A percentile compares a stretch with the other conserved stretches of the same genome.
Evolutionary conservation across 30 jellyfish, hydroid and myxozoan genomes (phyloP).

Genomic region (Cassiopea andromeda): DNA sequence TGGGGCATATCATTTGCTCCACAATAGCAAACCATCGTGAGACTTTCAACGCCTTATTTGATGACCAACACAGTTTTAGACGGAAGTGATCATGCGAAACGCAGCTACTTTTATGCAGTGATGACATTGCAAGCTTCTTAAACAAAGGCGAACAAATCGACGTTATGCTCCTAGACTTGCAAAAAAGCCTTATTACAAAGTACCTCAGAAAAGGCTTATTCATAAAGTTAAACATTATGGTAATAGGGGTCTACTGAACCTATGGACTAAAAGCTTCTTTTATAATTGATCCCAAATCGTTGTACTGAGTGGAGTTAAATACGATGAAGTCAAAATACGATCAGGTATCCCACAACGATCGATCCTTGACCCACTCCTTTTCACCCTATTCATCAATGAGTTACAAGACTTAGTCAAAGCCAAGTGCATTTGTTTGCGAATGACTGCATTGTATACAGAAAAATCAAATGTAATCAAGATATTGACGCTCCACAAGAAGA

Average conservation of each 20-base stretch:
- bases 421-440: slow-evolving; percentile 29
- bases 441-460: slow-evolving; percentile 33
- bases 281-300: slow-evolving; percentile 24
- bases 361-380: slow-evolving; percentile 46
- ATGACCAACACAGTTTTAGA: slow-evolving; percentile 41
- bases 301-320: slow-evolving; percentile 10
- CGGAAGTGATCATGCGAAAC: slow-evolving; percentile 14
- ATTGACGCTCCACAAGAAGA: slow-evolving; percentile 6
- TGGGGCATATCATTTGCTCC: slow-evolving; percentile 26
- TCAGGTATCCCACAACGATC: slow-evolving; percentile 53
- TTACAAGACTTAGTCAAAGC: slow-evolving; percentile 20
- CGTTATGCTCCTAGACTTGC: slow-evolving; percentile 26
- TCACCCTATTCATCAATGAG: slow-evolving; percentile 26
- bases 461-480: slow-evolving; percentile 4
- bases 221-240: slow-evolving; percentile 28
- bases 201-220: slow-evolving; percentile 23
- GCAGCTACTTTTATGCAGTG: slow-evolving; percentile 23
- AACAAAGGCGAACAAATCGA: slow-evolving; percentile 11
- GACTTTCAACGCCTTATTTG: neutral
- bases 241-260: slow-evolving; percentile 20
- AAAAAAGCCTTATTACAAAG: slow-evolving; percentile 7
- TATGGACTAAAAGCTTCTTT: slow-evolving; percentile 22
- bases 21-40: slow-evolving; percentile 10
- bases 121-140: slow-evolving; percentile 20
- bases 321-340: slow-evolving; percentile 20